Conservation (phyloP, 1,140 invertebrate species). For the Piezodorus guildinii region DNA sequence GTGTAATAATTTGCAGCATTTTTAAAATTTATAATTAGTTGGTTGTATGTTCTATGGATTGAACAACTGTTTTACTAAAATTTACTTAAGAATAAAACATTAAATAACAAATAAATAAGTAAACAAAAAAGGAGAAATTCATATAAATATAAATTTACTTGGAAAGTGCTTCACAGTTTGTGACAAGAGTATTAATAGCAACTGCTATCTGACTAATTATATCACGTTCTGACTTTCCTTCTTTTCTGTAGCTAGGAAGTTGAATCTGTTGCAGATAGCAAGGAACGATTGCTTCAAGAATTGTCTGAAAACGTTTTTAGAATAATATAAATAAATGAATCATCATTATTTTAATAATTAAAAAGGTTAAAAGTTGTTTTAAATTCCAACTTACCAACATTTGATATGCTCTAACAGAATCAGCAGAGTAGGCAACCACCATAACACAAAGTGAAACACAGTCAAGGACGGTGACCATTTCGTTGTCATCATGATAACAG, state of each 20-base stretch:
- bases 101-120: too few species aligned
- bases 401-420: constrained; percentile 89
- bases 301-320: constrained; percentile 48
- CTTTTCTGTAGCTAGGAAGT: constrained; percentile 71
- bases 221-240: constrained; percentile 83
- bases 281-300: constrained; percentile 90
- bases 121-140: background rate
- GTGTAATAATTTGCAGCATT: too few species aligned
- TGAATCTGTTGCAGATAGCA: constrained; percentile 91
- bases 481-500: constrained; percentile 91
- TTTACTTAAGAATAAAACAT: too few species aligned
- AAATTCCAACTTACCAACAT: constrained; percentile 67
- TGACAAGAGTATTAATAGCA: constrained; percentile 89
- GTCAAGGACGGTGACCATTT: constrained; percentile 86
- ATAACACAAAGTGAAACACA: constrained; percentile 92
- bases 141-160: constrained; percentile 49
- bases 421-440: constrained; percentile 93
- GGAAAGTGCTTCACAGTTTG: constrained; percentile 88
- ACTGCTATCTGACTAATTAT: constrained; percentile 89
- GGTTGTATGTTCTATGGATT: too few species aligned
- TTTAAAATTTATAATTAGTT: too few species aligned
- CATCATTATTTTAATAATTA: too few species aligned
- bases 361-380: background rate
- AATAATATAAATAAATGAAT: too few species aligned
- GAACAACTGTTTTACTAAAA: too few species aligned